A percentile compares a stretch with the other conserved stretches of the same genome.
Evolutionary conservation across 2,113 vertebrate species (phyloP).

Genomic region (Marcusenius ussheri): DNA sequence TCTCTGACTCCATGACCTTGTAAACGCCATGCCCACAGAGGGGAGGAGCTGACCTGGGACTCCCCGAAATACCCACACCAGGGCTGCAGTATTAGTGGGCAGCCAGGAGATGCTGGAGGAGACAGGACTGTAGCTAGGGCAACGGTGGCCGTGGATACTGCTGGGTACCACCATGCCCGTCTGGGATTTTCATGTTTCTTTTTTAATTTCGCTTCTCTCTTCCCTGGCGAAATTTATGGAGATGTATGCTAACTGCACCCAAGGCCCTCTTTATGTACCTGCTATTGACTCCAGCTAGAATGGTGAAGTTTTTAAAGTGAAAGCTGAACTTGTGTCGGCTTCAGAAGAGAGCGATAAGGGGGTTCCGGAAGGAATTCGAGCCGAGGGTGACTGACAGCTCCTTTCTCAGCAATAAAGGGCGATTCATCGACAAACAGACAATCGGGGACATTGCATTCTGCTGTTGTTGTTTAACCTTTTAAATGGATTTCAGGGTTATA

Average conservation of each 20-base stretch:
- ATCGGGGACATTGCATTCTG: conserved; percentile 11
- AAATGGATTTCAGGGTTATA: conserved; percentile 24
- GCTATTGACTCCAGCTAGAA: conserved; percentile 28
- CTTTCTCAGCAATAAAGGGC: conserved; percentile 29
- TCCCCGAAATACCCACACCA: background rate
- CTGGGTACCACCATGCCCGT: background rate
- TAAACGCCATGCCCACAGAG: background rate
- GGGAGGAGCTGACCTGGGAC: background rate
- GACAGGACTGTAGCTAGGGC: background rate
- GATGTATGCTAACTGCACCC: conserved; percentile 20
- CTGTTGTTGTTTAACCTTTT: conserved; percentile 29
- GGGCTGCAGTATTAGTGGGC: background rate
- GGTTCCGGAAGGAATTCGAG: conserved; percentile 1
- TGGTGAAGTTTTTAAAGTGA: conserved; percentile 32
- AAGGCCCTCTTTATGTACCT: conserved; percentile 18
- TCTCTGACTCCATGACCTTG: background rate
- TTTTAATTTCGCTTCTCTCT: background rate
- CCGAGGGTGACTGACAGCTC: conserved; percentile 25
- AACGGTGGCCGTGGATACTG: background rate
- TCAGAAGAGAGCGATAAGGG: conserved; percentile 25
- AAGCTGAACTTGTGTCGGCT: conserved; percentile 24
- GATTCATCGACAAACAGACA: conserved; percentile 24
- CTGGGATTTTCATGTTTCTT: background rate
- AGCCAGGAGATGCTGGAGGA: background rate
- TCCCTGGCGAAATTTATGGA: conserved; percentile 4